Percentiles rank a stretch among this genome's conserved stretches.
Conservation (phyloP, 2,113 vertebrate species). For the Ailuropoda melanoleuca region DNA sequence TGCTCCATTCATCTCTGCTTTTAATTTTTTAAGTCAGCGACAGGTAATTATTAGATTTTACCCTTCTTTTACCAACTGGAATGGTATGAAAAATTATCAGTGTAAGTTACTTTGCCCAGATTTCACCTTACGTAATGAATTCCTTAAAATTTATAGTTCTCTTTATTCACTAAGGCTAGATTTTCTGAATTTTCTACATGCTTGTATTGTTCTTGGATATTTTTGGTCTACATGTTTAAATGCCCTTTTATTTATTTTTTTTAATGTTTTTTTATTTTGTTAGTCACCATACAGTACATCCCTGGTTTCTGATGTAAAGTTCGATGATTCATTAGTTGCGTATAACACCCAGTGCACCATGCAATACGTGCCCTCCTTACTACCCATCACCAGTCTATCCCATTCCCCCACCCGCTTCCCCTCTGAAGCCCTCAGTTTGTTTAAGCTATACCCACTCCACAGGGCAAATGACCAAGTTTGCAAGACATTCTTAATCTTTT, state of each 20-base stretch:
- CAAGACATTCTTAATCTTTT: conserved; percentile 20
- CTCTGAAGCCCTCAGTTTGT: no score
- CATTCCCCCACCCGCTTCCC: no score
- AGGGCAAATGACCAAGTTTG: neutral
- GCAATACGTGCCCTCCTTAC: no score
- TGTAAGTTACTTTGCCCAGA: conserved; percentile 23
- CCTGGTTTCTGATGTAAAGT: no score
- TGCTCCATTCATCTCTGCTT: neutral
- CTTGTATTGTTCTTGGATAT: neutral
- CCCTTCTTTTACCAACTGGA: conserved; percentile 2
- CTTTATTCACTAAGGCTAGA: neutral
- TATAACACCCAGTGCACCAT: no score
- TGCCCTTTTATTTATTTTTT: neutral
- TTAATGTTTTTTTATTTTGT: no score
- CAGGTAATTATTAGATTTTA: conserved; percentile 20
- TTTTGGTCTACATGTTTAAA: conserved; percentile 26
- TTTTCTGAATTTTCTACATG: conserved; percentile 36
- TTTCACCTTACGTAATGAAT: conserved; percentile 18
- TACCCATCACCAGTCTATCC: no score
- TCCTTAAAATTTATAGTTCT: conserved; percentile 33
- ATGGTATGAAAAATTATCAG: neutral
- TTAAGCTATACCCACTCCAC: neutral
- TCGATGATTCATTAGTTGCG: no score
- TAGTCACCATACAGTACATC: no score
- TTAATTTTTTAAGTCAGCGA: conserved; percentile 37